These are phyloP conservation scores for Noctua fimbriata DNA, from an alignment of 2,888 invertebrate species.

Conservation along the genomic window DNA sequence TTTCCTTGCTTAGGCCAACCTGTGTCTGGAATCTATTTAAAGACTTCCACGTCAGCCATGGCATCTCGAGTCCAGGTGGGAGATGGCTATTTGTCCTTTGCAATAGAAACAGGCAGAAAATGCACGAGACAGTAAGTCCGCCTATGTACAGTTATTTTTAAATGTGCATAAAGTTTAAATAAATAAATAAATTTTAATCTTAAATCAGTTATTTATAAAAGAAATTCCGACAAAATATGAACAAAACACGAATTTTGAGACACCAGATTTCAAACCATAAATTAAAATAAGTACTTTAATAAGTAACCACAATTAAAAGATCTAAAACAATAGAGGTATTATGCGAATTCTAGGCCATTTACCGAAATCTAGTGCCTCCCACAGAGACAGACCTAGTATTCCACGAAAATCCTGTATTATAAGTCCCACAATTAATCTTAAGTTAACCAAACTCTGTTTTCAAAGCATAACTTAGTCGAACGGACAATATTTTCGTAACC, in stretches of 20 bases:
- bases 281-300: neutral
- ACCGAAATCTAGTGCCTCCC: slow-evolving; percentile 11
- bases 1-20: too few species aligned
- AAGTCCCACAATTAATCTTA: slow-evolving; percentile 25
- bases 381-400: slow-evolving; percentile 7
- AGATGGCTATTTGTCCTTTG: neutral
- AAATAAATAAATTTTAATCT: neutral
- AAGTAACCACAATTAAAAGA: neutral
- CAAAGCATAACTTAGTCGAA: slow-evolving; percentile 17
- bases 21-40: too few species aligned
- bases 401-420: slow-evolving; percentile 28
- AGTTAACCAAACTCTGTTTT: slow-evolving; percentile 15
- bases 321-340: slow-evolving; percentile 12
- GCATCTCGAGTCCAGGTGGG: too few species aligned
- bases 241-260: neutral
- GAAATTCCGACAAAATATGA: neutral
- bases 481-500: slow-evolving; percentile 46
- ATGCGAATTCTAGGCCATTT: slow-evolving; percentile 14
- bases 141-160: neutral
- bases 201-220: neutral
- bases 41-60: too few species aligned
- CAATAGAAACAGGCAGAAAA: neutral
- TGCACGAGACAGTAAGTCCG: neutral
- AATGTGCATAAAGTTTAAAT: neutral
- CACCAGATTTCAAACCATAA: too few species aligned